phyloP scores from a whole-genome alignment of 2,888 invertebrate species.

The Antheraea assamensis region DNA sequence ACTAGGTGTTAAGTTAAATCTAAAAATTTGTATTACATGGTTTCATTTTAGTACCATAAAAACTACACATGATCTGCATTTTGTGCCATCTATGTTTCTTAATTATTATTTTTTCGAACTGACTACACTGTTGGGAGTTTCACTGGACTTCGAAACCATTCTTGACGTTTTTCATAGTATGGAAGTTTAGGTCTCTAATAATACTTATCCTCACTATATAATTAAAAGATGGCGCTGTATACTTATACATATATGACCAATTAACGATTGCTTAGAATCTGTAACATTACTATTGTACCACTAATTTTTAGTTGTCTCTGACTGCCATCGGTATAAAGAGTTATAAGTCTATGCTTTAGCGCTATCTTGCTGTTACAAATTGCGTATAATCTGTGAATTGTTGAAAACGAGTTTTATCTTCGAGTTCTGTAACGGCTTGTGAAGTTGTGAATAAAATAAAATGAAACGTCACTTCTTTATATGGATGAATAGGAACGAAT shows the following conservation, averaged over 20 bases:
- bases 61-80: background rate
- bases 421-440: slow-evolving; percentile 52
- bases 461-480: slow-evolving; percentile 58
- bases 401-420: slow-evolving; percentile 53
- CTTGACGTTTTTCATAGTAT: background rate
- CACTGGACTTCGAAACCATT: no score
- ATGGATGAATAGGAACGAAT: slow-evolving; percentile 50
- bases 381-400: slow-evolving; percentile 27
- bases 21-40: no score
- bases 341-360: background rate
- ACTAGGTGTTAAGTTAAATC: no score
- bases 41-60: no score
- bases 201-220: slow-evolving; percentile 22
- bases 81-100: background rate
- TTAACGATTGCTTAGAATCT: slow-evolving; percentile 22
- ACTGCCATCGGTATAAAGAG: no score
- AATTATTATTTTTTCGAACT: no score
- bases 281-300: background rate
- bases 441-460: slow-evolving; percentile 54
- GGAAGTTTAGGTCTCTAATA: slow-evolving; percentile 35
- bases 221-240: slow-evolving; percentile 31
- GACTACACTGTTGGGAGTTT: no score
- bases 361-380: background rate
- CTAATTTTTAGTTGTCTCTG: no score
- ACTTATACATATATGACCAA: background rate